Conservation (phyloP, 2,888 invertebrate species). For the Athalia rosae region DNA sequence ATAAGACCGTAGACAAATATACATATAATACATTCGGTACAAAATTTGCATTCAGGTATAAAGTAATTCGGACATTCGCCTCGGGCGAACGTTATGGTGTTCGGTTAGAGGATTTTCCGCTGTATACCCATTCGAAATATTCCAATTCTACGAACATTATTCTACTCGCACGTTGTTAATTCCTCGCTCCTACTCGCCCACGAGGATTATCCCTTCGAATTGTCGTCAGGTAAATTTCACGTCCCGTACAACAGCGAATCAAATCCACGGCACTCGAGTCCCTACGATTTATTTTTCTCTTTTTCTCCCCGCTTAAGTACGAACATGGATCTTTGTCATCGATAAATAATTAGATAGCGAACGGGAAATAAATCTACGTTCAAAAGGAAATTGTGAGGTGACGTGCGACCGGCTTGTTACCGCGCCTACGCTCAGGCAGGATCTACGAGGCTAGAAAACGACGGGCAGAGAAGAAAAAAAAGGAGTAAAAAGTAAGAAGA, state of each 20-base stretch:
- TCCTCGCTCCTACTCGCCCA: slow-evolving; percentile 2
- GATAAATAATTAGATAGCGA: too few relatives aligned
- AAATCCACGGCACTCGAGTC: too few relatives aligned
- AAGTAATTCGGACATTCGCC: background rate
- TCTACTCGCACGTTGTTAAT: background rate
- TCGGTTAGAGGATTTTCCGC: background rate
- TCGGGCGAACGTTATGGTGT: too few relatives aligned
- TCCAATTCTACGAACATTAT: slow-evolving; percentile 11
- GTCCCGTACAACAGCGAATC: too few relatives aligned
- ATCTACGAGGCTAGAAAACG: background rate
- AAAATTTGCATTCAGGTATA: slow-evolving; percentile 1
- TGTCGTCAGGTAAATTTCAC: too few relatives aligned
- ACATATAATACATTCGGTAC: slow-evolving; percentile 18
- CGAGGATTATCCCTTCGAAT: slow-evolving; percentile 7
- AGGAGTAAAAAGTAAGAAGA: background rate
- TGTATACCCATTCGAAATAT: slow-evolving; percentile 9
- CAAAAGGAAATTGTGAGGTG: too few relatives aligned
- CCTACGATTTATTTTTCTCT: too few relatives aligned
- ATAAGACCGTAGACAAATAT: background rate
- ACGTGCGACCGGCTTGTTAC: background rate
- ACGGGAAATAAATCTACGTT: too few relatives aligned
- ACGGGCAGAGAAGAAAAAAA: background rate
- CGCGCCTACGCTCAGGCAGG: background rate
- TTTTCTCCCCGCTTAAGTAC: too few relatives aligned
- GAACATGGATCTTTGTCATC: too few relatives aligned